Percentiles rank a stretch among this genome's conserved stretches.
These are phyloP conservation scores for Hydrocynus forskahlii DNA, from an alignment of 2,797 vertebrate species.

Conservation along the genomic window DNA sequence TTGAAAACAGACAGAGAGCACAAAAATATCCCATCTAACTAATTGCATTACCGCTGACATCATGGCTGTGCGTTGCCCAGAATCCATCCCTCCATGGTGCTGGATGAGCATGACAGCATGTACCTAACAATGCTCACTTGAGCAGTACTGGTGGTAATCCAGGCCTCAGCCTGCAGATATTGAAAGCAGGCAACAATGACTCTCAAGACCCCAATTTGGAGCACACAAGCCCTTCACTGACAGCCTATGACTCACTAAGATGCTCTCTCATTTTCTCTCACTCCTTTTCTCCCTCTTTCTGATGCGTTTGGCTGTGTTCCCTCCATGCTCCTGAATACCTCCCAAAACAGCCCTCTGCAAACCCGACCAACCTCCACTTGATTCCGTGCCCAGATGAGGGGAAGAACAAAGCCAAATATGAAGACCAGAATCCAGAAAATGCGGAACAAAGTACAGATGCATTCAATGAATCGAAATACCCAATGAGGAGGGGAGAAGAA, in stretches of 20 bases:
- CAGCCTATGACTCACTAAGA: constrained; percentile 42
- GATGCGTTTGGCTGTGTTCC: constrained; percentile 25
- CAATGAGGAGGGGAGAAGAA: constrained; percentile 17
- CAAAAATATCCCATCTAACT: constrained; percentile 17
- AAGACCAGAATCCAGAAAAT: constrained; percentile 13
- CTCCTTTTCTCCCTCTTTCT: background rate
- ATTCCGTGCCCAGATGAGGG: background rate
- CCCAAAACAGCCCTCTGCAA: constrained; percentile 18
- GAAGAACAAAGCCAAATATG: constrained; percentile 16
- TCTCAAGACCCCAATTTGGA: constrained; percentile 17
- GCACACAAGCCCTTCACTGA: constrained; percentile 26
- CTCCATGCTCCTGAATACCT: constrained; percentile 24
- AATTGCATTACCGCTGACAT: constrained; percentile 33
- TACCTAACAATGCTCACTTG: constrained; percentile 30
- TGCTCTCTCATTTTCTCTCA: constrained; percentile 14
- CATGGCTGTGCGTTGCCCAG: background rate
- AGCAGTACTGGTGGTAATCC: constrained; percentile 24
- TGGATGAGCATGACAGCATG: background rate
- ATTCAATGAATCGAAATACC: background rate
- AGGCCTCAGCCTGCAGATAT: constrained; percentile 17
- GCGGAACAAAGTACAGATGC: background rate
- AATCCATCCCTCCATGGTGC: constrained; percentile 15
- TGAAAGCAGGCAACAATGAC: constrained; percentile 38
- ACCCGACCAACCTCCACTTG: constrained; percentile 18
- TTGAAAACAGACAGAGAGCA: constrained; percentile 3